Conservation (phyloP, 30 jellyfish, hydroid and myxozoan species). For the Calvadosia cruxmelitensis region DNA sequence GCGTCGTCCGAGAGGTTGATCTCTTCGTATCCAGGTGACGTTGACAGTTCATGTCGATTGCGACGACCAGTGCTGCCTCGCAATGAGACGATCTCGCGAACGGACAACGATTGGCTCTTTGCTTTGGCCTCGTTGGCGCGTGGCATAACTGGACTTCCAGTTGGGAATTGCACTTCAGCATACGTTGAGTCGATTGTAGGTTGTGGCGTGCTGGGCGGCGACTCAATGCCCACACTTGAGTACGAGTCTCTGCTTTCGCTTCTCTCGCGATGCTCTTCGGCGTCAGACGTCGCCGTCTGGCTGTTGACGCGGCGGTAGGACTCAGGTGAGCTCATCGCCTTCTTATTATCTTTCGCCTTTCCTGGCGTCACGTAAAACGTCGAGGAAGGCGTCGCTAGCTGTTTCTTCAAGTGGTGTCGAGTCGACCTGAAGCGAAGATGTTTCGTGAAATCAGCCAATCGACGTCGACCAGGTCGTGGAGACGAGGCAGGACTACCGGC, state of each 20-base stretch:
- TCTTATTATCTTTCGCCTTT: background rate
- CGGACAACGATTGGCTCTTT: too few relatives aligned
- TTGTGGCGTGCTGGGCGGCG: background rate
- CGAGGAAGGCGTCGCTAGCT: background rate
- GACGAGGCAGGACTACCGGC: background rate
- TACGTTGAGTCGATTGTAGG: background rate
- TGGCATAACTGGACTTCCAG: too few relatives aligned
- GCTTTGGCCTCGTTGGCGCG: background rate
- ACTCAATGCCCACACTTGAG: background rate
- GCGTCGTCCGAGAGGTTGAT: background rate
- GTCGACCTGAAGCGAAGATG: background rate
- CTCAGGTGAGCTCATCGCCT: background rate
- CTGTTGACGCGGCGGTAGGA: background rate
- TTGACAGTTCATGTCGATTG: background rate
- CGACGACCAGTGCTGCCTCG: background rate
- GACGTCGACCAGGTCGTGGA: background rate
- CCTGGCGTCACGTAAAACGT: background rate
- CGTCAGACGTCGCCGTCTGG: background rate
- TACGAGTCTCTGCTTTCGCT: too few relatives aligned
- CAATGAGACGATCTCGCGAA: too few relatives aligned
- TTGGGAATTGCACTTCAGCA: too few relatives aligned
- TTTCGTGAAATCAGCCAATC: background rate
- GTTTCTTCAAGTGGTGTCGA: background rate
- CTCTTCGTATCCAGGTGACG: constrained; percentile 1
- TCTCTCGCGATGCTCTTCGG: too few relatives aligned